These are phyloP conservation scores for Myiotriccus ornatus DNA, from an alignment of 2,797 vertebrate genomes.

Conservation along the genomic window DNA sequence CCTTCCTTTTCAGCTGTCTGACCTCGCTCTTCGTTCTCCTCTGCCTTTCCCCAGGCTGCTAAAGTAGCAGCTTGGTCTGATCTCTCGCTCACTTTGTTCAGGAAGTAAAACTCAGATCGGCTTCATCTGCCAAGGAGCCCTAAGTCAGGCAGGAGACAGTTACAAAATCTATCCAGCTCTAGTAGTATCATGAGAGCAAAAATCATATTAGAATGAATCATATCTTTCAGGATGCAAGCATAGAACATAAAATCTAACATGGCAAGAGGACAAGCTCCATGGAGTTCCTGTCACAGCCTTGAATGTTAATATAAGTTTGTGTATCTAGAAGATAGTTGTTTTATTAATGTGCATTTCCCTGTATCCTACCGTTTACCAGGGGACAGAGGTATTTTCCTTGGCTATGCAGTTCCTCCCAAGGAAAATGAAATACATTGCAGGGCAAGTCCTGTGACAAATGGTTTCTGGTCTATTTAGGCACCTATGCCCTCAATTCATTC, in stretches of 20 bases:
- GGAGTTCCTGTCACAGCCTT: not conserved
- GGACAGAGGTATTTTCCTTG: conserved; percentile 45
- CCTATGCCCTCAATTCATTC: conserved; percentile 68
- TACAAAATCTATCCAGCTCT: not conserved
- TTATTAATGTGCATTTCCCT: conserved; percentile 15
- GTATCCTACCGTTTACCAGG: not conserved
- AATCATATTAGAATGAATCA: not conserved
- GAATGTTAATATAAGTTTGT: not conserved
- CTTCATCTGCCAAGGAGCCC: not conserved
- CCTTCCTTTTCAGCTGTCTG: not conserved
- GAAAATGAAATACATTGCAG: conserved; percentile 54
- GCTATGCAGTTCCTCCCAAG: conserved; percentile 46
- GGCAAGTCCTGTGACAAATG: conserved; percentile 33
- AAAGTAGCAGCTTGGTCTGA: not conserved
- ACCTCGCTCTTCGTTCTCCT: not conserved
- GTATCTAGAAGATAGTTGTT: not conserved
- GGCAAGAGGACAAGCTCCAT: not conserved
- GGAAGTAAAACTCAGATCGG: not conserved
- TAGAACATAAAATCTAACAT: not conserved
- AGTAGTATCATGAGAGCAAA: not conserved
- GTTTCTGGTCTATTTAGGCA: conserved; percentile 54
- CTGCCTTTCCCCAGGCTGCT: not conserved
- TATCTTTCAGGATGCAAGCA: not conserved
- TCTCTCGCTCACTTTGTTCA: not conserved
- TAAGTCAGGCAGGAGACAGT: not conserved